Evolutionary conservation across 1,140 invertebrate genomes (phyloP), one percentile per base, ranked within the genome.

Genomic region (Fopius arisanus): DNA sequence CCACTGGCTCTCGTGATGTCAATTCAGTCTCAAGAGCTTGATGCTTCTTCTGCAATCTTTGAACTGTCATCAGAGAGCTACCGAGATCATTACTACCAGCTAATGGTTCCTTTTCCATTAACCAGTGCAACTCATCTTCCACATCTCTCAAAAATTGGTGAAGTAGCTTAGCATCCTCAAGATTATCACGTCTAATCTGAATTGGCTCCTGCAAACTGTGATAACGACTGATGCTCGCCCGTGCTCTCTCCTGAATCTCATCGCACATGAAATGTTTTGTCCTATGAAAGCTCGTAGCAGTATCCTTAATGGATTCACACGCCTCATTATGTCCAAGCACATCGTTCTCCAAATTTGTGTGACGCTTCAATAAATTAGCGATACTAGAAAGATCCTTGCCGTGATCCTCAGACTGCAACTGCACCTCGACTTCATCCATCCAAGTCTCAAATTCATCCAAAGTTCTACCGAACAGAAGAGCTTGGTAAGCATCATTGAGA

Each of bases 11-110:
- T 78, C 96, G 92, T 7, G 93, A 93, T 31, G 91, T 88, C 9
- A 97, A 88, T 87, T 97, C 96, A 0, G 95, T 92, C 83, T 97
- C 96, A 3, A 97, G 81, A 1, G 92, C 92, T 77, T 95, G 92
- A 87, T 99, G 97, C 86, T 99, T 99, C 90, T 99, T 99, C 80
- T 98, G 97, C 59, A 99, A 87, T 80, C 95, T 95, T 83, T 99
- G 97, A 0, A 98, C 97, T n/a, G 96, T 94, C 21, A 94, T 93
- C 43, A 99, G 86, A 82, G 94, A 92, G 81, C 90, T 91, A 75
- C 95, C 92, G 75, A 96, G 86, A 89, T 97, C 91, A 77, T 91
- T 90, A 1, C 95, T 96, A 0, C 91, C 89, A 2, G 95, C 96
- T 16, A 96, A 88, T 4, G 94, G 92, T 80, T 97, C 95, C 78